Conservation (phyloP, 2,113 vertebrate genomes). For the Odocoileus hemionus region DNA sequence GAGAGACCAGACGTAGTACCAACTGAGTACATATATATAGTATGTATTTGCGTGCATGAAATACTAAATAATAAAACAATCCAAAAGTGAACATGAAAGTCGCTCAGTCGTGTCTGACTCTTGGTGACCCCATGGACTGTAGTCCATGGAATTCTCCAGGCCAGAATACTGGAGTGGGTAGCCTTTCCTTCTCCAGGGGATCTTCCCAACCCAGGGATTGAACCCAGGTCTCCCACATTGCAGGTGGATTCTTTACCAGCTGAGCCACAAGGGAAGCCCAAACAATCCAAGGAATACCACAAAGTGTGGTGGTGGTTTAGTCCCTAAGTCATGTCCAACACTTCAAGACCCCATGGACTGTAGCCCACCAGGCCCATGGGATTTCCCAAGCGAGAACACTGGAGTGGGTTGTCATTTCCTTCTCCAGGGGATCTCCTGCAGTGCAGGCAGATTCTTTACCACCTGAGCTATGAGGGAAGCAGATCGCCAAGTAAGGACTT, state of each 20-base stretch:
- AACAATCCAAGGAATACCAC: not conserved
- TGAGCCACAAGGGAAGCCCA: not conserved
- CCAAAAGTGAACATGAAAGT: not conserved
- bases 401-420: not conserved
- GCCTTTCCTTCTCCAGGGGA: not conserved
- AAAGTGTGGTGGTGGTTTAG: not conserved
- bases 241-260: not conserved
- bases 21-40: not conserved
- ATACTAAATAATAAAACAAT: not conserved
- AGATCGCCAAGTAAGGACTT: not conserved
- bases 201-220: not conserved
- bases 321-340: not conserved
- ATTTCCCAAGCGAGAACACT: not conserved
- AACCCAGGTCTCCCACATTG: not conserved
- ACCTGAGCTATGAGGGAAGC: not conserved
- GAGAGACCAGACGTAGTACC: not conserved
- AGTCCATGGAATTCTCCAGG: not conserved
- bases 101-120: fast-evolving
- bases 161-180: not conserved
- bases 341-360: fast-evolving
- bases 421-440: not conserved
- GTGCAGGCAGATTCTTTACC: not conserved
- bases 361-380: not conserved
- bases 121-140: not conserved
- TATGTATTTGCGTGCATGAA: not conserved